Conservation (phyloP, 23 tunicate genomes). For the Aplidium turbinatum region DNA sequence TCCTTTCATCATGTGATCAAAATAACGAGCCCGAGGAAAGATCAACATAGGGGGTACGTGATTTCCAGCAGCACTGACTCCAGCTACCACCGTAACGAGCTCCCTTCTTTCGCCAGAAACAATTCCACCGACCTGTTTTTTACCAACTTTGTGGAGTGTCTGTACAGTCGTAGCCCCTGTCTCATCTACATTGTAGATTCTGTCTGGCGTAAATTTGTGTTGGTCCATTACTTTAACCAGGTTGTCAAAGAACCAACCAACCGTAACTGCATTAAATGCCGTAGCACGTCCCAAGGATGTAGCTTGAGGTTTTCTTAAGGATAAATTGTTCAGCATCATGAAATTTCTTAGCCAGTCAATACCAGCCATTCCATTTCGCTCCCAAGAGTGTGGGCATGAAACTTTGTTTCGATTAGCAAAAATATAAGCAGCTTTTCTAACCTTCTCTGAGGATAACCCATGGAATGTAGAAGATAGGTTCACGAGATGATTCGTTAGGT, state of each 20-base stretch:
- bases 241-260: not conserved
- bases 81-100: not conserved
- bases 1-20: not conserved
- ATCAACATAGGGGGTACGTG: not conserved
- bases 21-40: not conserved
- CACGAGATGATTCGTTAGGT: too few species aligned
- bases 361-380: too few species aligned
- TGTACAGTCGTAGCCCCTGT: not conserved
- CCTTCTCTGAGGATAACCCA: too few species aligned
- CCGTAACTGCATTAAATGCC: not conserved
- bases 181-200: not conserved
- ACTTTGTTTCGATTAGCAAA: too few species aligned
- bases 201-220: not conserved
- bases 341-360: too few species aligned
- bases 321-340: too few species aligned
- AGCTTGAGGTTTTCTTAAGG: not conserved
- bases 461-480: too few species aligned
- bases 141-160: not conserved
- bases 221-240: not conserved
- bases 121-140: not conserved
- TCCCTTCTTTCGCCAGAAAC: not conserved
- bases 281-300: not conserved
- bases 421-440: too few species aligned
- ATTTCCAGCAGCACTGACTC: not conserved
- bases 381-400: too few species aligned